Percentiles rank a stretch among this genome's conserved stretches.
These are phyloP conservation scores for Chascanopsetta lugubris DNA, from an alignment of 2,113 vertebrate genomes.

Conservation along the genomic window DNA sequence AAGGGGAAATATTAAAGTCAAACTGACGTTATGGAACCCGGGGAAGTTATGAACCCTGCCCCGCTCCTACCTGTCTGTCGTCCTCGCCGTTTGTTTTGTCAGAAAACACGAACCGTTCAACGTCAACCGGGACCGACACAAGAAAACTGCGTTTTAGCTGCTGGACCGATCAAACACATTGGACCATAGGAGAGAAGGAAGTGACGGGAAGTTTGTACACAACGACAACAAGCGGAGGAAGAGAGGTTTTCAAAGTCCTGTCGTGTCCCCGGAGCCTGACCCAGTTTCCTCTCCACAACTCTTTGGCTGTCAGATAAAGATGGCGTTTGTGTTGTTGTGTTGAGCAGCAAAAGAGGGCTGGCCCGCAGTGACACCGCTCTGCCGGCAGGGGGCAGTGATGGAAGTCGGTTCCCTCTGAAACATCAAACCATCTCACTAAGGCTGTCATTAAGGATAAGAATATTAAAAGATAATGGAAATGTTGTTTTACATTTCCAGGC, in stretches of 20 bases:
- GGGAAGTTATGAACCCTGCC: background rate
- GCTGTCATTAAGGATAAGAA: no score
- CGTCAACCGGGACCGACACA: conserved; percentile 77
- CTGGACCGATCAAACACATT: conserved; percentile 69
- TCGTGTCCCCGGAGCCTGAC: conserved; percentile 52
- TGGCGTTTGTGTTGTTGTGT: conserved; percentile 67
- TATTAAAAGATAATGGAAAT: no score
- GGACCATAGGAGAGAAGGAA: conserved; percentile 55
- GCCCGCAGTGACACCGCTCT: conserved; percentile 8
- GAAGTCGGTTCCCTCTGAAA: background rate
- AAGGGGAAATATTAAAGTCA: background rate
- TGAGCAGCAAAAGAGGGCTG: conserved; percentile 29
- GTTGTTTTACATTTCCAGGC: no score
- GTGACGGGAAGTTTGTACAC: conserved; percentile 16
- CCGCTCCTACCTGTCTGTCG: conserved; percentile 57
- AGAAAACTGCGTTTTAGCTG: conserved; percentile 65
- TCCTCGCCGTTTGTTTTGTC: conserved; percentile 31
- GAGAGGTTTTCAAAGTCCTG: conserved; percentile 9
- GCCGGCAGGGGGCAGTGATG: conserved; percentile 58
- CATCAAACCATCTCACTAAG: no score
- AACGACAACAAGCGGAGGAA: background rate
- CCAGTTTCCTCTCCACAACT: conserved; percentile 57
- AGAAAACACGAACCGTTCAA: conserved; percentile 28
- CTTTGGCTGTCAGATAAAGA: conserved; percentile 59
- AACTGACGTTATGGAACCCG: background rate